A percentile compares a stretch with the other conserved stretches of the same genome.
These are phyloP conservation scores for Pharmacophagus antenor DNA, from an alignment of 2,888 invertebrate genomes.

Conservation along the genomic window DNA sequence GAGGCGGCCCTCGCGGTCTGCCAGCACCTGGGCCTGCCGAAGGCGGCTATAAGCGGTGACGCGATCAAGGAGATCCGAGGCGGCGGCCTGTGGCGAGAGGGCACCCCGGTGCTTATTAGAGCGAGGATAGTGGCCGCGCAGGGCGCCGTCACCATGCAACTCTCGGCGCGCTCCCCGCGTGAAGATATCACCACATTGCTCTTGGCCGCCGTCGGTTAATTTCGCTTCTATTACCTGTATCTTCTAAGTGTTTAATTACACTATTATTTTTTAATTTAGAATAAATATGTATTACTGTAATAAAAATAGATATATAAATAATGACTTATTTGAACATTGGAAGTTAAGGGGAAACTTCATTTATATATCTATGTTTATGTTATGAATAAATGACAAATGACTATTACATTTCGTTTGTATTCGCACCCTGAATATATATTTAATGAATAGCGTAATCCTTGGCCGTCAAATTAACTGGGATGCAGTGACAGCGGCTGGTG, in stretches of 20 bases:
- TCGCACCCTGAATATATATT: too few relatives aligned
- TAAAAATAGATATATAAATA: not conserved
- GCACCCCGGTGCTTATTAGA: slow-evolving; percentile 90
- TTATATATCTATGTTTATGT: too few relatives aligned
- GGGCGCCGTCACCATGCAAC: slow-evolving; percentile 94
- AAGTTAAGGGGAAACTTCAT: too few relatives aligned
- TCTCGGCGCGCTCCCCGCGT: slow-evolving; percentile 91
- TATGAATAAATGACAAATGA: too few relatives aligned
- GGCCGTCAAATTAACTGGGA: too few relatives aligned
- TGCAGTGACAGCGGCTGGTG: too few relatives aligned
- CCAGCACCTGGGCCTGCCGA: slow-evolving; percentile 55
- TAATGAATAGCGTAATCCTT: too few relatives aligned
- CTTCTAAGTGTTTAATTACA: not conserved
- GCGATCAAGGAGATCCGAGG: slow-evolving; percentile 60
- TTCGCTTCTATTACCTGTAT: not conserved
- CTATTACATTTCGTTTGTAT: too few relatives aligned
- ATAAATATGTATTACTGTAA: not conserved
- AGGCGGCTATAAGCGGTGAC: slow-evolving; percentile 52
- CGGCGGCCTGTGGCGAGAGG: slow-evolving; percentile 91
- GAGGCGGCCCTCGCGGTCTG: slow-evolving; percentile 60
- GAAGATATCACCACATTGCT: slow-evolving; percentile 91
- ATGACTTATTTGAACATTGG: too few relatives aligned
- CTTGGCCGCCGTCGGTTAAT: slow-evolving; percentile 89
- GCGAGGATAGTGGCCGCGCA: slow-evolving; percentile 88
- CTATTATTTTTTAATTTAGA: not conserved